These are phyloP conservation scores for Drosophila maculinotata DNA, from an alignment of 2,888 invertebrate genomes.

Conservation along the genomic window DNA sequence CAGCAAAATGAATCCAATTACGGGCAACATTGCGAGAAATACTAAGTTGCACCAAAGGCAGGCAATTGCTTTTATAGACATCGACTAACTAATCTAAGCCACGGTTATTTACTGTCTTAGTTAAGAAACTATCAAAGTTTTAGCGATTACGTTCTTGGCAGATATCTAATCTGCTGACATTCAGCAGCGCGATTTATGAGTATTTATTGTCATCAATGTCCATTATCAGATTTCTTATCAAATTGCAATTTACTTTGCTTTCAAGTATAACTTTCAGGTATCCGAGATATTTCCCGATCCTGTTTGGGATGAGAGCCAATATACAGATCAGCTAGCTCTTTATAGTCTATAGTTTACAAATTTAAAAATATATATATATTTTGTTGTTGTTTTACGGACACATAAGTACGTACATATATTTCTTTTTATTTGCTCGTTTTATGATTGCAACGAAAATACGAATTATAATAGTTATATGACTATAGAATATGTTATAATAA, in stretches of 20 bases:
- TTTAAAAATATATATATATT: too few species aligned
- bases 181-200: conserved; percentile 16
- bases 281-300: neutral
- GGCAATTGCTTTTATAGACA: conserved; percentile 9
- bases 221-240: conserved; percentile 1
- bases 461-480: conserved; percentile 5
- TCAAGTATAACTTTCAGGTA: neutral
- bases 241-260: neutral
- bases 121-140: conserved; percentile 7
- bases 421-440: conserved; percentile 4
- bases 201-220: neutral
- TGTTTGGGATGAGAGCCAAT: too few species aligned
- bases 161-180: conserved; percentile 20
- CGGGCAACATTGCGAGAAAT: conserved; percentile 13
- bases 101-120: conserved; percentile 7
- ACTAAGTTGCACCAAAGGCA: conserved; percentile 1
- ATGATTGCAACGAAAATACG: conserved; percentile 5
- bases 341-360: too few species aligned
- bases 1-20: neutral
- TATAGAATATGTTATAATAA: conserved; percentile 3
- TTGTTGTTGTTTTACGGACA: neutral
- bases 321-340: too few species aligned
- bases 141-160: neutral
- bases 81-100: neutral
- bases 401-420: neutral